A percentile compares a stretch with the other conserved stretches of the same genome.
These are phyloP conservation scores for Drosophila mimica DNA, from an alignment of 2,888 invertebrate species.

Conservation along the genomic window DNA sequence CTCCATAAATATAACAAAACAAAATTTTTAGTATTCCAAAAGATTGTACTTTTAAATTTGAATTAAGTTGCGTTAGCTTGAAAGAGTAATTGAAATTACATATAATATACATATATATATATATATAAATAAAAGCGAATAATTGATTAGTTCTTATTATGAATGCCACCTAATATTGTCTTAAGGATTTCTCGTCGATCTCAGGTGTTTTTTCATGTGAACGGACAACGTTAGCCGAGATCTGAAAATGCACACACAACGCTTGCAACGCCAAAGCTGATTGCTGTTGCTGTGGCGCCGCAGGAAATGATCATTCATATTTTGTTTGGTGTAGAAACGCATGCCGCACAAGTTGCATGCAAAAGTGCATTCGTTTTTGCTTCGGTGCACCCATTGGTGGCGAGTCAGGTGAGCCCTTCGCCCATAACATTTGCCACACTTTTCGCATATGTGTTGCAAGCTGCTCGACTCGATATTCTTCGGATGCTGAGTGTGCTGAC, in stretches of 20 bases:
- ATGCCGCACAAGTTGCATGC: slow-evolving; percentile 43
- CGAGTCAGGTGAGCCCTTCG: slow-evolving; percentile 61
- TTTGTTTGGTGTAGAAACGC: slow-evolving; percentile 69
- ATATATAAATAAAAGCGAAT: slow-evolving; percentile 64
- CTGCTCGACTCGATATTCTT: background rate
- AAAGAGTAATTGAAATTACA: slow-evolving; percentile 69
- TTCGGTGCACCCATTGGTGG: slow-evolving; percentile 55
- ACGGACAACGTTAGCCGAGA: slow-evolving; percentile 54
- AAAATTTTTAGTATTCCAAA: slow-evolving; percentile 58
- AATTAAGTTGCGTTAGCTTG: slow-evolving; percentile 71
- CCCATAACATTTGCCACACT: slow-evolving; percentile 76
- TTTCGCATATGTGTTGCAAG: slow-evolving; percentile 63
- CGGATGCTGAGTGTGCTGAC: slow-evolving; percentile 40
- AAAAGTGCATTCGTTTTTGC: slow-evolving; percentile 34
- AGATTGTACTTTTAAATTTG: slow-evolving; percentile 56
- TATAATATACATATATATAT: slow-evolving; percentile 30
- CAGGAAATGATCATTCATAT: slow-evolving; percentile 69
- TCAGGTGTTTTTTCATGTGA: slow-evolving; percentile 67
- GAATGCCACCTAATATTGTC: background rate
- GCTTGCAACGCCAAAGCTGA: slow-evolving; percentile 64
- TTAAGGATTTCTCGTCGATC: slow-evolving; percentile 4
- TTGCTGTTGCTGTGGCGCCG: slow-evolving; percentile 69
- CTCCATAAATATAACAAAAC: slow-evolving; percentile 32
- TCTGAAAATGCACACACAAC: slow-evolving; percentile 72
- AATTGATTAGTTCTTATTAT: slow-evolving; percentile 56